Evolutionary conservation across 2,888 invertebrate species (phyloP).

Genomic region (Mythimna loreyi): DNA sequence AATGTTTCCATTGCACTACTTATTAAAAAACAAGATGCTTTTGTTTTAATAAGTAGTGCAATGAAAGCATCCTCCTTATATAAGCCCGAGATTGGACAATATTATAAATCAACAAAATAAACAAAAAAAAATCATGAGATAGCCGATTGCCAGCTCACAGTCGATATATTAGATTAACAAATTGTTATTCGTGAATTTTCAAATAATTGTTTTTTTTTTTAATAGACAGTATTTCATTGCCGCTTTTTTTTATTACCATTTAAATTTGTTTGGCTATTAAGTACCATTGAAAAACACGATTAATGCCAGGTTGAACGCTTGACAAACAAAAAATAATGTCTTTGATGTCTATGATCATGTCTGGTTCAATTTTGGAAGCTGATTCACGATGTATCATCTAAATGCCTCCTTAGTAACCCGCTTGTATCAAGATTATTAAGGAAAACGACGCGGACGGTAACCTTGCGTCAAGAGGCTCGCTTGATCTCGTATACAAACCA

Average conservation of each 20-base stretch:
- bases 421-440: conserved; percentile 36
- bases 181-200: no score
- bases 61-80: no score
- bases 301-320: no score
- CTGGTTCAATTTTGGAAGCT: neutral
- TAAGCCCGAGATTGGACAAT: no score
- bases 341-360: neutral
- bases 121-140: no score
- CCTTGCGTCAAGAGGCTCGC: conserved; percentile 59
- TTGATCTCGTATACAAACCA: conserved; percentile 24
- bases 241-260: neutral
- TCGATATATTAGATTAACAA: neutral
- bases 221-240: no score
- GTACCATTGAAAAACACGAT: neutral
- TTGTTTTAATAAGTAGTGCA: no score
- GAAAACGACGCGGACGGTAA: conserved; percentile 61
- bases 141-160: no score
- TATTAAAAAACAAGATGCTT: no score
- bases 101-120: no score
- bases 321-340: neutral
- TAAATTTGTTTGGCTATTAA: neutral
- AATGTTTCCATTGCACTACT: no score
- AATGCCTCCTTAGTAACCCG: conserved; percentile 13
- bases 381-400: neutral
- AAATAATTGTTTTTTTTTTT: no score